Percentiles rank a stretch among this genome's conserved stretches.
These are phyloP conservation scores for Frankliniella intonsa DNA, from an alignment of 2,888 invertebrate genomes.

Conservation along the genomic window DNA sequence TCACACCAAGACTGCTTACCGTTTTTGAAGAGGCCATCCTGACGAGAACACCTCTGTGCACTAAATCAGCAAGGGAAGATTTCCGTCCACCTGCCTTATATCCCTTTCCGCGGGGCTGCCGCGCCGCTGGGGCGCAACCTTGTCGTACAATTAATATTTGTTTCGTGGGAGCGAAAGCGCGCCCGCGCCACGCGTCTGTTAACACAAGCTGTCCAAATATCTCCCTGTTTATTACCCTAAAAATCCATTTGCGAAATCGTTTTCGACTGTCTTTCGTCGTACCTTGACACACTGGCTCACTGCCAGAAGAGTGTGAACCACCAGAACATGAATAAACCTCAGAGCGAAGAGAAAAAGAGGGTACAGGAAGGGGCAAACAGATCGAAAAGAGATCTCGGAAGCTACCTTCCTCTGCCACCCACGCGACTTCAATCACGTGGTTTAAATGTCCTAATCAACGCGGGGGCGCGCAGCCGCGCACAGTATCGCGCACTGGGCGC, in stretches of 20 bases:
- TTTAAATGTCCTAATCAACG: too few species aligned
- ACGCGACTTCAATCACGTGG: too few species aligned
- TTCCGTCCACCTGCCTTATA: background rate
- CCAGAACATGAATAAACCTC: too few species aligned
- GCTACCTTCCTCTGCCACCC: too few species aligned
- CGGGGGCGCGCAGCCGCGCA: too few species aligned
- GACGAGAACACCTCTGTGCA: background rate
- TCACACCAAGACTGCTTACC: background rate
- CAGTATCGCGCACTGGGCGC: too few species aligned
- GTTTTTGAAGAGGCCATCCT: too few species aligned
- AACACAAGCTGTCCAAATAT: background rate
- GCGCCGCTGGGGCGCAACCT: background rate
- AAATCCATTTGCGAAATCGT: background rate
- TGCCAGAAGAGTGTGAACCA: too few species aligned
- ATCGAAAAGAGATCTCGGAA: too few species aligned
- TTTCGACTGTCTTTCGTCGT: background rate
- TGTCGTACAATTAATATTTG: background rate
- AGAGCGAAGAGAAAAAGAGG: too few species aligned
- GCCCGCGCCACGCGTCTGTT: background rate
- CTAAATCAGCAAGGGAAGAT: background rate
- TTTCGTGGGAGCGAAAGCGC: background rate
- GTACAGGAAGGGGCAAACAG: too few species aligned
- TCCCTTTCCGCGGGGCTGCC: background rate
- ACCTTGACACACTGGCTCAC: background rate
- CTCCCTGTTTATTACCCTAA: background rate